Percentiles rank a stretch among this genome's conserved stretches.
phyloP scores from a whole-genome alignment of 1,140 invertebrate species.

The Metaphire vulgaris region DNA sequence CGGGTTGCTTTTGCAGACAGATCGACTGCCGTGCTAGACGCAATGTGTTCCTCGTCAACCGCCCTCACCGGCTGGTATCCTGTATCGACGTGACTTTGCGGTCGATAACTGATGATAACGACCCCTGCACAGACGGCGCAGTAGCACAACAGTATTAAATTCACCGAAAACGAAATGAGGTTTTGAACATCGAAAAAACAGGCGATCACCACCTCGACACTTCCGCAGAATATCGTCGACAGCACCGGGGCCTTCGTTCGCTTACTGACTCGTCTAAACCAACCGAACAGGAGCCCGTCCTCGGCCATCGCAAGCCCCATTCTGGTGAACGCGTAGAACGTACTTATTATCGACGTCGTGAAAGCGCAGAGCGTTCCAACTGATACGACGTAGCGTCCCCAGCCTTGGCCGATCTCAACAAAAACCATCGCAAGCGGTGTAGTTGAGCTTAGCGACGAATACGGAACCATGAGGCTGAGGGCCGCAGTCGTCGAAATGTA shows the following conservation, averaged over 20 bases:
- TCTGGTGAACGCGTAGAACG: slow-evolving; percentile 72
- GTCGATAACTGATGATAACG: slow-evolving; percentile 71
- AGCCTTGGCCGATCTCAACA: slow-evolving; percentile 57
- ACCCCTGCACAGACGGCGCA: slow-evolving; percentile 78
- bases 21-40: background rate
- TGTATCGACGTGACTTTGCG: slow-evolving; percentile 39
- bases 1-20: background rate
- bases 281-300: slow-evolving; percentile 73
- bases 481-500: slow-evolving; percentile 34
- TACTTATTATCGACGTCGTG: slow-evolving; percentile 74
- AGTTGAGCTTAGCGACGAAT: slow-evolving; percentile 57
- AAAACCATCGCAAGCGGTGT: slow-evolving; percentile 81
- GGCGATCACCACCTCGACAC: slow-evolving; percentile 68
- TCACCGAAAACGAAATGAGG: slow-evolving; percentile 82
- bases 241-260: slow-evolving; percentile 71
- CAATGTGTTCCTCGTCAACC: background rate
- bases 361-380: slow-evolving; percentile 82
- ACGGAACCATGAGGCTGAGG: slow-evolving; percentile 37
- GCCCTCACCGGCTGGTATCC: background rate
- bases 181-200: slow-evolving; percentile 77
- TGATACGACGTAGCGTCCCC: slow-evolving; percentile 81
- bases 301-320: slow-evolving; percentile 82
- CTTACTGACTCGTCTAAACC: slow-evolving; percentile 65
- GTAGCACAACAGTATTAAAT: slow-evolving; percentile 76
- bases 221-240: slow-evolving; percentile 69